Conservation (phyloP, 2,113 vertebrate genomes). For the Syrmaticus mikado region DNA sequence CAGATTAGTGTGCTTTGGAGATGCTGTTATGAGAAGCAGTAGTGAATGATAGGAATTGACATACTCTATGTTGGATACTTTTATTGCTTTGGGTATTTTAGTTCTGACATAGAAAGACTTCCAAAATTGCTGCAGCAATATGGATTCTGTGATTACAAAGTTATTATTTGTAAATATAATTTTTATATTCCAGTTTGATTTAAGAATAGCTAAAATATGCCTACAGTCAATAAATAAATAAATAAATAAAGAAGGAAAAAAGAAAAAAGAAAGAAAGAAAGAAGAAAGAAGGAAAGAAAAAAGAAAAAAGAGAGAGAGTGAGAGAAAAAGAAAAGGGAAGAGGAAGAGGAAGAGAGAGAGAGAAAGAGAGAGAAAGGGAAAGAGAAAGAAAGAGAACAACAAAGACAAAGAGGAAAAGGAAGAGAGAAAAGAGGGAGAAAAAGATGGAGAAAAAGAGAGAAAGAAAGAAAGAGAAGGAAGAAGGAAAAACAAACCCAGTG, state of each 20-base stretch:
- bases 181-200: not conserved
- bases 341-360: no score
- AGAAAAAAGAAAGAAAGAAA: not conserved
- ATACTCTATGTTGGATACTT: not conserved
- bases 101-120: not conserved
- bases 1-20: not conserved
- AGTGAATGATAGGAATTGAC: not conserved
- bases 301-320: no score
- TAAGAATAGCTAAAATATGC: not conserved
- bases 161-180: not conserved
- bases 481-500: not conserved
- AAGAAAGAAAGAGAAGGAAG: not conserved
- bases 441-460: not conserved
- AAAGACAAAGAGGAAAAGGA: no score
- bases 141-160: not conserved
- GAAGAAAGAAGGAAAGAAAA: no score
- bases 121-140: not conserved
- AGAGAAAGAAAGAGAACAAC: no score
- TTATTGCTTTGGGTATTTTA: not conserved
- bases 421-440: no score
- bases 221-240: not conserved
- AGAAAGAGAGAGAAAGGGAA: no score
- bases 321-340: no score
- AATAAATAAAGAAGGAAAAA: no score
- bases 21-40: not conserved